Evolutionary conservation across 2,888 invertebrate genomes (phyloP).

Genomic region (Drosophila silvestris): DNA sequence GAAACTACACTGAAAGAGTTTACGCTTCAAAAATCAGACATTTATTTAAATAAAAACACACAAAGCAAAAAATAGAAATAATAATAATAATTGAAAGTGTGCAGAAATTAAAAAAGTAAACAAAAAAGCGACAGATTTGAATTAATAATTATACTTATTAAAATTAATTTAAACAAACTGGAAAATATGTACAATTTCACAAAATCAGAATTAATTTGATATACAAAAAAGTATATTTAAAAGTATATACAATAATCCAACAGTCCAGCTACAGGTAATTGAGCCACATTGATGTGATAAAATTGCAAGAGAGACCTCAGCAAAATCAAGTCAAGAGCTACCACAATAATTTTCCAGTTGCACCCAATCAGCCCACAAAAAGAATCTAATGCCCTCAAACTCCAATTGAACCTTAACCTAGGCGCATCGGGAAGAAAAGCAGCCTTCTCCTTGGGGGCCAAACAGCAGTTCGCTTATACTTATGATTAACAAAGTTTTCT

Average conservation of each 20-base stretch:
- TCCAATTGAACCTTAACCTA: conserved; percentile 60
- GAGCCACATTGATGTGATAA: background rate
- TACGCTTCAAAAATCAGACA: background rate
- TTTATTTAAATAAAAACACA: background rate
- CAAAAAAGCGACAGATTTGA: background rate
- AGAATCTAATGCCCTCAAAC: conserved; percentile 9
- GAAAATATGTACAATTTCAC: background rate
- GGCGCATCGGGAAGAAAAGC: conserved; percentile 26
- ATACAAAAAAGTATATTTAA: background rate
- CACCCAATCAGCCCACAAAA: conserved; percentile 17
- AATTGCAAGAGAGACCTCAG: background rate
- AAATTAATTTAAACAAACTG: background rate
- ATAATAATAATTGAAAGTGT: background rate
- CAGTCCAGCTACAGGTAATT: background rate
- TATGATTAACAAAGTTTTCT: conserved; percentile 71
- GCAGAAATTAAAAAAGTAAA: background rate
- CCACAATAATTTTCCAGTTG: conserved; percentile 37
- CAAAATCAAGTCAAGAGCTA: background rate
- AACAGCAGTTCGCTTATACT: conserved; percentile 43
- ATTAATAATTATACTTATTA: background rate
- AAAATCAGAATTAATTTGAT: background rate
- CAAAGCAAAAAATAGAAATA: background rate
- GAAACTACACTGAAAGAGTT: background rate
- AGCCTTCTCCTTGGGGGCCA: conserved; percentile 14
- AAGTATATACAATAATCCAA: background rate